Conservation (phyloP, 2,113 vertebrate species). For the Sinocyclocheilus maitianheensis region DNA sequence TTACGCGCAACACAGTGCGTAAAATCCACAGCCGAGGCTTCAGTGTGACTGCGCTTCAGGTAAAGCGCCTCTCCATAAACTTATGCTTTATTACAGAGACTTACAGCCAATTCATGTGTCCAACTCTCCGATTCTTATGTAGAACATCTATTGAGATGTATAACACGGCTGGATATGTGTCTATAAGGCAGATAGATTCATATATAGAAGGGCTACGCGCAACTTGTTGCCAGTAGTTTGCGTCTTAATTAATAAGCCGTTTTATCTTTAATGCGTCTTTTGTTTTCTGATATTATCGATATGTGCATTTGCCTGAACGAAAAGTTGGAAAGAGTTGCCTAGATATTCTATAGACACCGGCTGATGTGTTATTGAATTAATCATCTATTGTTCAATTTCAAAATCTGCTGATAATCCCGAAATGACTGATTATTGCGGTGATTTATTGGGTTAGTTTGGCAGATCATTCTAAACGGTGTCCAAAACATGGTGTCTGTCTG, state of each 20-base stretch:
- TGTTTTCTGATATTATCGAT: not conserved
- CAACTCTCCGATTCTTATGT: not conserved
- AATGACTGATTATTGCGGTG: not conserved
- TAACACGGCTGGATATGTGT: not conserved
- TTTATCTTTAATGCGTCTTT: not conserved
- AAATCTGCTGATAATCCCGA: not conserved
- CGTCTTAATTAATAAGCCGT: not conserved
- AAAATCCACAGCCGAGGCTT: conserved; percentile 42
- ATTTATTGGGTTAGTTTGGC: not conserved
- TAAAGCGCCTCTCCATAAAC: conserved; percentile 29
- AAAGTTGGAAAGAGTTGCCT: conserved; percentile 34
- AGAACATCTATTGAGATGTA: not conserved
- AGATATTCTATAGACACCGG: not conserved
- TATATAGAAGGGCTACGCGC: not conserved
- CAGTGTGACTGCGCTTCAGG: conserved; percentile 12
- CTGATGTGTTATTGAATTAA: not conserved
- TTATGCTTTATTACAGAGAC: not conserved
- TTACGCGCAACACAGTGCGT: conserved; percentile 39
- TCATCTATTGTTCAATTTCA: not conserved
- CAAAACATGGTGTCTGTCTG: not conserved
- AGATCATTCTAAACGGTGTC: not conserved
- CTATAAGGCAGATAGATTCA: not conserved
- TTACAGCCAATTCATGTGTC: not conserved
- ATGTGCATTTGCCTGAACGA: not conserved
- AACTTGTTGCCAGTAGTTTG: conserved; percentile 47